A percentile compares a stretch with the other conserved stretches of the same genome.
These are phyloP conservation scores for Rhaphigaster nebulosa DNA, from an alignment of 2,888 invertebrate genomes.

Conservation along the genomic window DNA sequence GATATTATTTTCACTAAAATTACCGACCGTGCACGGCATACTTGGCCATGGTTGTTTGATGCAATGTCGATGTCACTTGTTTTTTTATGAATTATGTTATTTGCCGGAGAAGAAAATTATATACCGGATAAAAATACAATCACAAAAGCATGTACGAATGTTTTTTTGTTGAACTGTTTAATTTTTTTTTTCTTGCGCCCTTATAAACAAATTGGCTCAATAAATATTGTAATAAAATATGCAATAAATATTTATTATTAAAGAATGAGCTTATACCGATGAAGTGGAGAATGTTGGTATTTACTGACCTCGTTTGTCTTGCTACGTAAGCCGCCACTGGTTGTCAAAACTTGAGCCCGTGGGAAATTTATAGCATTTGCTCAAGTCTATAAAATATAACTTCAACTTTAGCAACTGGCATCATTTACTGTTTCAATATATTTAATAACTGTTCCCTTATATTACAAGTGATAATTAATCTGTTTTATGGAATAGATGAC, in stretches of 20 bases:
- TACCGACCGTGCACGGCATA: too few species aligned
- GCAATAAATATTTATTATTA: not conserved
- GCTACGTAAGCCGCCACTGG: not conserved
- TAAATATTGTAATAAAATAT: not conserved
- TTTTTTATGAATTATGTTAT: too few species aligned
- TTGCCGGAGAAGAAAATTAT: too few species aligned
- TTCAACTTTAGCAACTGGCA: not conserved
- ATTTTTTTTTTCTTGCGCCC: too few species aligned
- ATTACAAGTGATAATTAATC: not conserved
- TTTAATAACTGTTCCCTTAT: not conserved
- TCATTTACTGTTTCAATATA: not conserved
- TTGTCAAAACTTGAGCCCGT: conserved; percentile 13
- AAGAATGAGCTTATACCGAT: not conserved
- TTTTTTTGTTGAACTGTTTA: too few species aligned
- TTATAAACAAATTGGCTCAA: not conserved
- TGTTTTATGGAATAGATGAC: too few species aligned
- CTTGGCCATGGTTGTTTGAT: too few species aligned
- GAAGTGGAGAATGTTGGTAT: not conserved
- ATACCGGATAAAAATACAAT: too few species aligned
- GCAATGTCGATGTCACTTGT: too few species aligned
- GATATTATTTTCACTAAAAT: too few species aligned
- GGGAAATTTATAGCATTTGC: not conserved
- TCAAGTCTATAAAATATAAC: conserved; percentile 2
- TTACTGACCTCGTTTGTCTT: conserved; percentile 21
- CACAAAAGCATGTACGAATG: too few species aligned